Conservation (phyloP, 2,797 vertebrate species). For the Chelon labrosus region DNA sequence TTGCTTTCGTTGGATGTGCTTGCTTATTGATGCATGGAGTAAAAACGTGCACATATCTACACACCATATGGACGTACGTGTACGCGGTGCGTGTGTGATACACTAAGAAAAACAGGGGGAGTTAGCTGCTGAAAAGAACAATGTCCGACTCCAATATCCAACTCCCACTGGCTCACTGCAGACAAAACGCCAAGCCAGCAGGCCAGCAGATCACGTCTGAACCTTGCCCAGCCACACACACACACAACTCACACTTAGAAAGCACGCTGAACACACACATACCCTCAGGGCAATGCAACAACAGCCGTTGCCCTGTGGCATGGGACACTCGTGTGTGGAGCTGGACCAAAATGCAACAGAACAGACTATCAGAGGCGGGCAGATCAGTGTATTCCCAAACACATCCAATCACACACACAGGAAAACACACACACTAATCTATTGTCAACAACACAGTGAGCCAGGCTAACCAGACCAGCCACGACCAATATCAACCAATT, state of each 20-base stretch:
- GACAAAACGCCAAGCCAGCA: conserved; percentile 60
- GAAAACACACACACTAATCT: conserved; percentile 56
- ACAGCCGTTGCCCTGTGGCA: conserved; percentile 60
- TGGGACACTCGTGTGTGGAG: conserved; percentile 55
- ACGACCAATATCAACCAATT: conserved; percentile 37
- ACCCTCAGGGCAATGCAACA: conserved; percentile 62
- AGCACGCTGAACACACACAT: conserved; percentile 36
- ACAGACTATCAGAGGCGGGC: conserved; percentile 57
- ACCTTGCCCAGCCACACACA: conserved; percentile 45
- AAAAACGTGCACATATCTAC: neutral
- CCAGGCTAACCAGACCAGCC: conserved; percentile 50
- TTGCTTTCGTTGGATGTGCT: neutral
- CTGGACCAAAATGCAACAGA: conserved; percentile 60
- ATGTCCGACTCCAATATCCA: conserved; percentile 30
- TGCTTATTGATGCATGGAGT: conserved; percentile 2
- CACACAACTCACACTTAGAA: conserved; percentile 24
- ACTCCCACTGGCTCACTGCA: conserved; percentile 49
- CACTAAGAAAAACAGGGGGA: neutral
- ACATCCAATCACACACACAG: conserved; percentile 42
- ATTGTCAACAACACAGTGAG: conserved; percentile 62
- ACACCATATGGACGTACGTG: neutral
- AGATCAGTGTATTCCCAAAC: conserved; percentile 56
- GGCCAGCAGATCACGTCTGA: conserved; percentile 55
- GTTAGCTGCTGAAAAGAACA: conserved; percentile 41
- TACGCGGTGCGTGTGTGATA: neutral